A percentile compares a stretch with the other conserved stretches of the same genome.
phyloP scores from a whole-genome alignment of 2,113 vertebrate genomes.

The Podarcis muralis region DNA sequence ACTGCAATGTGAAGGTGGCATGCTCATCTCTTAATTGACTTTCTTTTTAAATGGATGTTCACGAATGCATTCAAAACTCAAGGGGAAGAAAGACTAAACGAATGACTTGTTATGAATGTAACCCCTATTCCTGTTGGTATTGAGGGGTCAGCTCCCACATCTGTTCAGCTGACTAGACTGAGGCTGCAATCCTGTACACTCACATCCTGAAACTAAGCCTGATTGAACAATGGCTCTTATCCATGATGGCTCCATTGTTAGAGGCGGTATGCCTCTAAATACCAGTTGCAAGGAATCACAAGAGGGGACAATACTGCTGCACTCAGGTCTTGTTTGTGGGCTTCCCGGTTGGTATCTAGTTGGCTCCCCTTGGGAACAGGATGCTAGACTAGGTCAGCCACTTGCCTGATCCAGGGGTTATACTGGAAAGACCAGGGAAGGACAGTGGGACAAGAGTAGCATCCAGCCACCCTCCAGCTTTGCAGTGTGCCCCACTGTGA shows the following conservation, averaged over 20 bases:
- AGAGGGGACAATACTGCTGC: no score
- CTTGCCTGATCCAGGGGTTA: neutral
- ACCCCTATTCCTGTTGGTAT: neutral
- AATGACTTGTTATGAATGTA: neutral
- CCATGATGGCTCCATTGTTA: no score
- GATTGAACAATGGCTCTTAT: neutral
- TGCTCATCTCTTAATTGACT: conserved; percentile 8
- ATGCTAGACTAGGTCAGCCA: no score
- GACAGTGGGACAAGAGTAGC: no score
- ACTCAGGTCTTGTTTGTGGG: no score
- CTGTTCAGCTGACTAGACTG: neutral
- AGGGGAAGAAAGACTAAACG: neutral
- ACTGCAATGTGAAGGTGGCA: neutral
- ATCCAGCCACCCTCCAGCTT: no score
- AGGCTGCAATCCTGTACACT: neutral
- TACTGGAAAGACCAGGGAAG: no score
- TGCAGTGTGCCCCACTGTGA: neutral
- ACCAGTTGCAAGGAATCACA: no score
- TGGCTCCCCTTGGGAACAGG: no score
- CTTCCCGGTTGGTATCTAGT: no score
- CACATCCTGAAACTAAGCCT: neutral
- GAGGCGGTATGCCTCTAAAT: no score
- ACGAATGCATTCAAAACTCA: neutral
- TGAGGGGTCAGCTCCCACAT: neutral
- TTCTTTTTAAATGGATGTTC: neutral